Base-by-base conservation (phyloP, 1,140 invertebrate genomes). In the Yoshiicerus persimilis region DNA sequence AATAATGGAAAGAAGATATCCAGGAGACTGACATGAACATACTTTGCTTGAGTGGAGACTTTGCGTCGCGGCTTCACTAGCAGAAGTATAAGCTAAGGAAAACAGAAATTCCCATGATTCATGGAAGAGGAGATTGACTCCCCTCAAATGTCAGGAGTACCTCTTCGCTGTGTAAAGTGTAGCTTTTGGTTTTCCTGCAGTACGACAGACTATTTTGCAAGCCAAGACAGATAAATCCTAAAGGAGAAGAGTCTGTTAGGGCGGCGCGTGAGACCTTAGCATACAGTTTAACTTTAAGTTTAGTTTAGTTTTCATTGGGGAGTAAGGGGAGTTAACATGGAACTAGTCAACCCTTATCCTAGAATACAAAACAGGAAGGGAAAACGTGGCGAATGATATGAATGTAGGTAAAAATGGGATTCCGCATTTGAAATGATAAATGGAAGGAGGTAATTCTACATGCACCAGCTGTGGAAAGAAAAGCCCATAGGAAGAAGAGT, bases 381-480 rank as follows among this genome's bases (percentile, higher is more conserved):
- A 75, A 66, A 75, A 75, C 16, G 62, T 87, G 66, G 86, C 9
- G 86, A 87, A 39, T 75, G 86, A 87, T 75, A 75, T 70, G 86
- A 75, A 87, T 86, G 56, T 87, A 70, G 86, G 86, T 87, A 87
- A 87, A 87, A 87, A 87, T 87, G 86, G 86, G 86, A 87, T 36
- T 84, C 75, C 36, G 66, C 64, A 38, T 75, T 62, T 30, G 80
- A 88, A 88, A 84, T 88, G 87, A 88, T 88, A 88, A 88, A 88
- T 88, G 87, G 87, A 38, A 34, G 25, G 80, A 85, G 87, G 87
- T 88, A 88, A 88, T 88, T 88, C 87, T 47, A 84, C 77, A 83
- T 80, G 87, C 87, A 88, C 87, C 87, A 88, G 80, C 87, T 88
- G 87, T 56, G 34, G 20, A 87, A 87, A 75, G 66, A 87, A 87